Percentiles rank a stretch among this genome's conserved stretches.
phyloP scores from a whole-genome alignment of 2,888 invertebrate genomes.

The Trichopoda pennipes region DNA sequence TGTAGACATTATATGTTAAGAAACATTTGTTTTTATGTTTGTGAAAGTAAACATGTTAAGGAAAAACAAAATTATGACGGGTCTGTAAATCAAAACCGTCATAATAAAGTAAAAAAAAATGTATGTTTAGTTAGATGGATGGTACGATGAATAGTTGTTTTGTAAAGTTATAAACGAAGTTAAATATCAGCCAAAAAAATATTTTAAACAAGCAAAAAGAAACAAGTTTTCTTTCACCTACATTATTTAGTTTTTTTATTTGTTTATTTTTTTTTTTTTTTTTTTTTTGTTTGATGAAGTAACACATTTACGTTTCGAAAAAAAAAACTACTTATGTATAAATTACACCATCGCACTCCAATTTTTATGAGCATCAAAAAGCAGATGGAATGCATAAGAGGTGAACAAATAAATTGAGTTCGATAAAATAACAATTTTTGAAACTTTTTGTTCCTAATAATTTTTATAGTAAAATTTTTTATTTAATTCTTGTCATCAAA shows the following conservation, averaged over 20 bases:
- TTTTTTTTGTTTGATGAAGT: neutral
- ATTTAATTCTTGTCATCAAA: no score
- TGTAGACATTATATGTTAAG: neutral
- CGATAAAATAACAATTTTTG: no score
- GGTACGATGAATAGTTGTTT: neutral
- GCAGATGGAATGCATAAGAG: no score
- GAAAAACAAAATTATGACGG: slow-evolving; percentile 28
- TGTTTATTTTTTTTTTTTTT: no score
- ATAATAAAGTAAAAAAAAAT: neutral
- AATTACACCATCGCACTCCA: neutral
- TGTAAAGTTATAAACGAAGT: neutral
- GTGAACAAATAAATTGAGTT: neutral
- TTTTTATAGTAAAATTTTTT: no score
- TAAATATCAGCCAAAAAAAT: slow-evolving; percentile 19
- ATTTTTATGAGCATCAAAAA: neutral
- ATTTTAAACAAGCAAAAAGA: neutral
- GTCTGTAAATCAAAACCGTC: slow-evolving; percentile 14
- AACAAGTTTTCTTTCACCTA: slow-evolving; percentile 8
- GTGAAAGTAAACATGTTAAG: slow-evolving; percentile 30
- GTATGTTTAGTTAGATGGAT: neutral
- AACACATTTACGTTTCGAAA: slow-evolving; percentile 2
- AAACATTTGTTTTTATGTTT: neutral
- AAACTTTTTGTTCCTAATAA: no score
- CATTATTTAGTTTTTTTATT: no score
- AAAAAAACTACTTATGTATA: no score